Base-by-base conservation (phyloP, 2,888 invertebrate genomes). In the Diabrotica balteata region DNA sequence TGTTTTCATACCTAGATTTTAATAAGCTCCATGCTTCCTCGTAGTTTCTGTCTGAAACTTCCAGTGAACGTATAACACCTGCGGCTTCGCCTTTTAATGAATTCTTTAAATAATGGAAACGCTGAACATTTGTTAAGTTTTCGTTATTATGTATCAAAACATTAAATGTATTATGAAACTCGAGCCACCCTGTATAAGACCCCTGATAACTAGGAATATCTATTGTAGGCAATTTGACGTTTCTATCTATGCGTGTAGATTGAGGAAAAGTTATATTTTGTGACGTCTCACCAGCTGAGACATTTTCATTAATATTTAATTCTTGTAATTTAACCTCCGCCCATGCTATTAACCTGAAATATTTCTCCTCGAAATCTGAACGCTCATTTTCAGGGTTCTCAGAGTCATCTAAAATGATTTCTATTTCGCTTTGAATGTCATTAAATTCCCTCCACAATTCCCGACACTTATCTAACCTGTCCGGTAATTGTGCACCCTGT, bases 141-240 rank as follows among this genome's bases (percentile, higher is more conserved):
- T 7, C 4, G 7, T 50, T 50, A 7, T 8, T 50, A 50, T 50
- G n/a, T 10, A 50, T 50, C 7, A 50, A n/a, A 50, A n/a, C 50
- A 8, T n/a, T 50, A 4, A 50, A 50, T 50, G 50, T 50, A n/a
- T 50, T n/a, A 4, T 50, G n/a, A 47, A 70, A 70, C 49, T 61
- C 63, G 8, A 64, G 32, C 65, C 67, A 64, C 10, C 45, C 11
- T 49, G 49, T 49, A 58, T 70, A 65, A n/a, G 57, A 65, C 7
- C 70, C 70, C 8, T 57, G 22, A 60, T 67, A 67, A 8, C 47
- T 44, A 4, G 60, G 67, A 47, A 70, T 58, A 11, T 63, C 32
- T 8, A 70, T 60, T 9, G n/a, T n/a, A 8, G 67, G 64, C 50
- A 70, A 62, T n/a, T 64, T 70, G 9, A 64, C 60, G 32, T 64